Evolutionary conservation across 1,140 invertebrate genomes (phyloP).

Genomic region (Mylabris phalerata): DNA sequence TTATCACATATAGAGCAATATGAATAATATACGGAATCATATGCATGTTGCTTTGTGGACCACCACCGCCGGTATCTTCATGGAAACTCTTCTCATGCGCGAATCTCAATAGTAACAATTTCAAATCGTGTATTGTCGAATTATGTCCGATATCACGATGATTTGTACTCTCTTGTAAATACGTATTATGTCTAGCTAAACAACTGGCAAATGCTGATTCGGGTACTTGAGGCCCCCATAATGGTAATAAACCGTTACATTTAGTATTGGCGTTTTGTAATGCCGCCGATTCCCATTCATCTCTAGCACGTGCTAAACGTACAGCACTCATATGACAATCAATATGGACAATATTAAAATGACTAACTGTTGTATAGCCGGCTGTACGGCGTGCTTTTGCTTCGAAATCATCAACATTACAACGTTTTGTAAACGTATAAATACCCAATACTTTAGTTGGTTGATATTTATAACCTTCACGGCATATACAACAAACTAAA

Average conservation of each 20-base stretch:
- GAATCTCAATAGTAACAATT: conserved; percentile 83
- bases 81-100: conserved; percentile 93
- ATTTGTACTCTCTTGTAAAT: conserved; percentile 77
- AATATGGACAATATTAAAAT: conserved; percentile 97
- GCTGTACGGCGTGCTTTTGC: conserved; percentile 74
- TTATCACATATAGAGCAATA: conserved; percentile 92
- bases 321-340: conserved; percentile 98
- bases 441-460: conserved; percentile 88
- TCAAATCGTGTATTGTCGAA: conserved; percentile 89
- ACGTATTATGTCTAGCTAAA: conserved; percentile 82
- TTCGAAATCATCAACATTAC: conserved; percentile 91
- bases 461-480: conserved; percentile 95
- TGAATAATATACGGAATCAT: conserved; percentile 91
- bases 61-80: conserved; percentile 94
- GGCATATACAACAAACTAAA: conserved; percentile 95
- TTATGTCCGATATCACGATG: conserved; percentile 82
- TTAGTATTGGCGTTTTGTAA: conserved; percentile 96
- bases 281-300: conserved; percentile 97
- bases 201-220: conserved; percentile 93
- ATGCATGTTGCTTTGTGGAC: conserved; percentile 95
- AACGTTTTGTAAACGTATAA: conserved; percentile 95
- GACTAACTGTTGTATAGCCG: conserved; percentile 90
- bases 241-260: conserved; percentile 91
- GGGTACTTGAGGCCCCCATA: conserved; percentile 94
- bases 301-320: conserved; percentile 63